A percentile compares a stretch with the other conserved stretches of the same genome.
Conservation (phyloP, 64 coral and sea anemone species). For the Cladopsammia gracilis region DNA sequence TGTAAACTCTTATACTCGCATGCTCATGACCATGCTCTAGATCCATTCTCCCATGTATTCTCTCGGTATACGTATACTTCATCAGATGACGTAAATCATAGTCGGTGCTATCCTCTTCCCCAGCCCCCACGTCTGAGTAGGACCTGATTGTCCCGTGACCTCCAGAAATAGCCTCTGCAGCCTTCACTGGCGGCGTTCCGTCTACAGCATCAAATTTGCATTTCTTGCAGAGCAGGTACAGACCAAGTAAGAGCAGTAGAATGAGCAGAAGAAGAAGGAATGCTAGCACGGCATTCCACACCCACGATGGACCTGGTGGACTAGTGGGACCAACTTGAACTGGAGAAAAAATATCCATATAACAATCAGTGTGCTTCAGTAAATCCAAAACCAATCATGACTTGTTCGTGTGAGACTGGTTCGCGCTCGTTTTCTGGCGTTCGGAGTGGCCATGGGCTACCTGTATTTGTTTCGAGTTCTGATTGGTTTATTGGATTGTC, state of each 20-base stretch:
- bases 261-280: slow-evolving; percentile 28
- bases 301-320: neutral
- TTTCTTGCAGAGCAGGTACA: slow-evolving; percentile 48
- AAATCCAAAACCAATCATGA: too few species aligned
- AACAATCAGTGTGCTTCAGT: neutral
- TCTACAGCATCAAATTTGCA: slow-evolving; percentile 7
- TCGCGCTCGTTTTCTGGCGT: too few species aligned
- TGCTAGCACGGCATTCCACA: slow-evolving; percentile 25
- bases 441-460: too few species aligned
- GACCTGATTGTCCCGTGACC: slow-evolving; percentile 53
- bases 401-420: too few species aligned
- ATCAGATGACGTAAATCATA: slow-evolving; percentile 61
- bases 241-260: slow-evolving; percentile 4
- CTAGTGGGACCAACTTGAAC: too few species aligned
- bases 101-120: slow-evolving; percentile 47
- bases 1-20: slow-evolving; percentile 28
- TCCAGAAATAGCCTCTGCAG: neutral
- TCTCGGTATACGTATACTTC: slow-evolving; percentile 58
- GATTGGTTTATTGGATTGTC: too few species aligned
- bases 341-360: neutral
- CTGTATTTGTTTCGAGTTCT: too few species aligned
- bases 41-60: neutral
- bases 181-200: neutral
- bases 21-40: slow-evolving; percentile 36
- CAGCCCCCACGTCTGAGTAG: slow-evolving; percentile 40